Base-by-base conservation (phyloP, 2,113 vertebrate species). In the Ochotona princeps region DNA sequence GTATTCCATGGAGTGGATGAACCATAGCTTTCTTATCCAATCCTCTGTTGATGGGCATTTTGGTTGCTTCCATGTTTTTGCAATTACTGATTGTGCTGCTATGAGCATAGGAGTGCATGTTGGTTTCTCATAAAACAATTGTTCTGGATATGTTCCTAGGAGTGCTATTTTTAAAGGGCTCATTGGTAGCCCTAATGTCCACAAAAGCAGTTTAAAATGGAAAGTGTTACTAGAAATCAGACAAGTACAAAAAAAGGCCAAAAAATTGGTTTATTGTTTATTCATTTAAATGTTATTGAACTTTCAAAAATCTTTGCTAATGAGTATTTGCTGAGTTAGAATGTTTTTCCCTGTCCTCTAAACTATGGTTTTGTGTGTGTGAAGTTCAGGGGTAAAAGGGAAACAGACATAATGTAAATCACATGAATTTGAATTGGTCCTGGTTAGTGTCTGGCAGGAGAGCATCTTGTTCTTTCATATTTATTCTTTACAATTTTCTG, bases 381-480 rank as follows among this genome's bases (percentile, higher is more conserved):
- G 28, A 92, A 79, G 61, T 70, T 94, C 78, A 88, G 67, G 54
- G 60, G 10, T 73, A 84, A 96, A 69, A 87, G 25, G n/a, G 8
- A 63, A 72, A 85, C 87, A 89, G 38, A 89, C n/a, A 73, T 70
- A 85, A 80, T 95, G 65, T 70, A 61, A 94, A 91, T 35, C 76
- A 94, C 89, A 69, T 44, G 38, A 4, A 44, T 44, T 44, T 67
- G 21, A 30, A 60, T 86, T 91, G 63, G 69, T 96, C n/a, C 30
- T 65, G 23, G 67, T 90, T 92, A 83, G 67, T 66, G 92, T 92
- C 54, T 89, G 75, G 35, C 89, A 73, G 94, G 83, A 92, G 60
- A 94, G 32, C 54, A 83, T 91, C 95, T 92, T 94, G 54, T 95
- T 92, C 20, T 87, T 86, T 89, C 12, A 60, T 87, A 91, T 90